phyloP scores from a whole-genome alignment of 1,140 invertebrate genomes.

The Batillaria attramentaria region DNA sequence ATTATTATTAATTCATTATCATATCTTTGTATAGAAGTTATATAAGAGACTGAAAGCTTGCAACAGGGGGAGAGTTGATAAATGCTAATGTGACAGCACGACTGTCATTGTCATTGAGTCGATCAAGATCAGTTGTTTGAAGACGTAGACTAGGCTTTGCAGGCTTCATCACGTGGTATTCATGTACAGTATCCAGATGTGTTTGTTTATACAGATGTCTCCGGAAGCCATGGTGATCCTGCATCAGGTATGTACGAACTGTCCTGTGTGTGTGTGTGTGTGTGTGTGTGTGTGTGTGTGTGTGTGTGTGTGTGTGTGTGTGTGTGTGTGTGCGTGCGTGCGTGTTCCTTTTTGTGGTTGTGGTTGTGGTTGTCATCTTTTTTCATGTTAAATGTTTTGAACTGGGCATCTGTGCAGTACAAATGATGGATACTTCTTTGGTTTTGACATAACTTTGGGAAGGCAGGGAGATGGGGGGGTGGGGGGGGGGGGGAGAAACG shows the following conservation, averaged over 20 bases:
- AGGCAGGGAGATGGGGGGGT: too few relatives aligned
- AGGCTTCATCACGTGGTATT: neutral
- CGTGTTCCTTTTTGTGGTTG: neutral
- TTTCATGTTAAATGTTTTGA: neutral
- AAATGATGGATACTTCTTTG: too few relatives aligned
- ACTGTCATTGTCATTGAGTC: too few relatives aligned
- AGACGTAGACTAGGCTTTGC: too few relatives aligned
- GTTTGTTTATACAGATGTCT: constrained; percentile 67
- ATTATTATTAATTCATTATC: neutral
- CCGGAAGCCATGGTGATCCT: constrained; percentile 84
- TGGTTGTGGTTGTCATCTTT: neutral
- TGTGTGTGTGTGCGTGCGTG: neutral
- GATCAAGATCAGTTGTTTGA: too few relatives aligned
- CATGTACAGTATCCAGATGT: neutral
- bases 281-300: neutral
- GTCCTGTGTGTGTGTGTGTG: neutral
- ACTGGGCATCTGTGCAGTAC: too few relatives aligned
- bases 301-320: neutral
- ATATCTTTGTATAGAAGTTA: neutral
- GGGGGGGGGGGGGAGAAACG: too few relatives aligned
- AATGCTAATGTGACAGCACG: too few relatives aligned
- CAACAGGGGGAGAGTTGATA: neutral
- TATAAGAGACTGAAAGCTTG: neutral
- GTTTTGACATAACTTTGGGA: too few relatives aligned
- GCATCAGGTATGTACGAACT: constrained; percentile 79